Evolutionary conservation across 2,113 vertebrate species (phyloP), one percentile per base, ranked within the genome.

Genomic region (Microcebus murinus): DNA sequence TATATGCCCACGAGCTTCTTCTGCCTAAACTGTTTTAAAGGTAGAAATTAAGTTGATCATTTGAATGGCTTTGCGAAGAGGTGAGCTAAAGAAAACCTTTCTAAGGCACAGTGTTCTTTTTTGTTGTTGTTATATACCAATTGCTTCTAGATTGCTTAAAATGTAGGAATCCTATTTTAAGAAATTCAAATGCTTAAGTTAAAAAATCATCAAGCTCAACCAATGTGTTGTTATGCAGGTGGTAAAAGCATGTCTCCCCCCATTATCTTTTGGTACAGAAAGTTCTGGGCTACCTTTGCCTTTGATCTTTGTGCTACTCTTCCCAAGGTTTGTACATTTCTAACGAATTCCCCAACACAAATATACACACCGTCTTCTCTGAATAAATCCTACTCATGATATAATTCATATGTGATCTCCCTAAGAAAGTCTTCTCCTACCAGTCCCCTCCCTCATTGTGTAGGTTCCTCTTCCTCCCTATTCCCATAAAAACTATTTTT

Each of bases 41-140:
- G 59, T 71, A 59, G 65, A 95, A 95, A 93, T 97, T 67, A 86
- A 90, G 25, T 67, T 42, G 50, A 84, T 95, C 57, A 48, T 91
- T 83, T 59, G 48, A 93, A 91, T 84, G 52, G 50, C 55, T 83
- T 79, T 91, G 39, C 85, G 93, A 94, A 86, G 50, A 94, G n/a
- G 25, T 48, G 39, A 82, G 55, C 10, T 21, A 80, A 73, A 67
- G 31, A 87, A 94, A 85, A 55, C n/a, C 42, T 92, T 79, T 80
- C 74, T 11, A 85, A 94, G 87, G 63, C 59, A 67, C 1, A 15
- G 11, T 36, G 21, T 63, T 85, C 50, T 31, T 74, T 95, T 61
- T 68, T 65, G 34, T 48, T 81, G 8, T 61, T 61, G 31, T 63
- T 65, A 8, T 9, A 25, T 27, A 81, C 17, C n/a, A 81, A 90